A percentile compares a stretch with the other conserved stretches of the same genome.
Conservation (phyloP, 1,140 invertebrate species). For the Pachyrhynchus sulphureomaculatus region DNA sequence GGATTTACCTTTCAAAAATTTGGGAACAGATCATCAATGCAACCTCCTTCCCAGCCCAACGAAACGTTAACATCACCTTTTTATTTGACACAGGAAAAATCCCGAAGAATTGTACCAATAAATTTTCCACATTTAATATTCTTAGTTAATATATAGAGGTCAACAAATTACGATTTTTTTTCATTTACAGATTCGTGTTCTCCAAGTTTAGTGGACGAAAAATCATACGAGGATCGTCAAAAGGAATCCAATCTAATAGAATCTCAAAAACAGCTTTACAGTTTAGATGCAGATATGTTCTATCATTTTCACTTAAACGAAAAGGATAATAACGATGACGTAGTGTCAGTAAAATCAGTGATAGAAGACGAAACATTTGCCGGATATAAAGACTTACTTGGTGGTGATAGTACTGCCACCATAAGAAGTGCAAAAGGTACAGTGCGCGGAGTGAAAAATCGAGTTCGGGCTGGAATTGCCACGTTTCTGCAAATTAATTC, state of each 20-base stretch:
- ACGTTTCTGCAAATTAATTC: constrained; percentile 85
- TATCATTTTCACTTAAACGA: constrained; percentile 83
- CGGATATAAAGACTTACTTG: constrained; percentile 75
- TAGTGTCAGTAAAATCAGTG: constrained; percentile 51
- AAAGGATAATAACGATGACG: constrained; percentile 62
- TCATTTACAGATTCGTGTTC: constrained; percentile 15
- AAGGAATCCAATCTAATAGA: constrained; percentile 46
- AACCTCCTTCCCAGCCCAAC: no score
- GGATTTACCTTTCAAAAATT: no score
- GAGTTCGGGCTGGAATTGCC: constrained; percentile 89
- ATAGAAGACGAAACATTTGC: constrained; percentile 72
- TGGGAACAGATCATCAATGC: no score
- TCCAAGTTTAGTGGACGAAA: constrained; percentile 61
- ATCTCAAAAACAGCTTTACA: neutral
- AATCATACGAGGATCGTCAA: constrained; percentile 64
- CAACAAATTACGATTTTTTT: no score
- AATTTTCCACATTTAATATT: neutral
- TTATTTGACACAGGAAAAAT: no score
- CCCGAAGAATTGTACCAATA: neutral
- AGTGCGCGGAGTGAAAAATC: constrained; percentile 89
- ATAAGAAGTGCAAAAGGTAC: constrained; percentile 89
- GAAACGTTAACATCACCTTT: no score
- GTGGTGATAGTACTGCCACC: constrained; percentile 65
- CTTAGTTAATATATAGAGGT: no score
- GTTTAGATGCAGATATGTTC: constrained; percentile 71